A percentile compares a stretch with the other conserved stretches of the same genome.
Evolutionary conservation across 2,113 vertebrate species (phyloP).

Genomic region (Ornithorhynchus anatinus): DNA sequence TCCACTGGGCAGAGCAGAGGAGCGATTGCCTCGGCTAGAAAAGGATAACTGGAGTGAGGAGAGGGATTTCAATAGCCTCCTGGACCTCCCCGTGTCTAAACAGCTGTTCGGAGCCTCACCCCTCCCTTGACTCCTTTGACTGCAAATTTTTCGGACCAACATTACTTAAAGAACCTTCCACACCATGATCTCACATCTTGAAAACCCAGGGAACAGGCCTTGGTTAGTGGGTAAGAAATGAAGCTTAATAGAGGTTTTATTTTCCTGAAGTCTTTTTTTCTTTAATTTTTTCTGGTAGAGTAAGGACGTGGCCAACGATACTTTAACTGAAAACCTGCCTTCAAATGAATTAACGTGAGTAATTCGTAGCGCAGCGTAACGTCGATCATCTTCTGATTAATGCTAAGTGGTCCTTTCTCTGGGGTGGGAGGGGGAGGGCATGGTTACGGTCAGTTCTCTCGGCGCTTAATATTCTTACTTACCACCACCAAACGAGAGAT

Average conservation of each 20-base stretch:
- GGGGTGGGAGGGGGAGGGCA: neutral
- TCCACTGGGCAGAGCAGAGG: too few relatives aligned
- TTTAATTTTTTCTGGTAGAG: constrained; percentile 45
- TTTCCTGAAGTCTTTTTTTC: constrained; percentile 38
- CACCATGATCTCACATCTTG: neutral
- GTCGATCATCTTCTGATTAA: neutral
- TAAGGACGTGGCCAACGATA: constrained; percentile 33
- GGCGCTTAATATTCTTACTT: neutral
- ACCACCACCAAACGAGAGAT: neutral
- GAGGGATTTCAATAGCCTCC: too few relatives aligned
- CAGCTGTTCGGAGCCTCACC: too few relatives aligned
- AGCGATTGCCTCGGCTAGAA: too few relatives aligned
- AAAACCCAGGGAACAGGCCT: neutral
- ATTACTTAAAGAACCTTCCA: neutral
- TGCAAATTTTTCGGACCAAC: neutral
- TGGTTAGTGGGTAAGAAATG: neutral
- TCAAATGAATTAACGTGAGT: constrained; percentile 52
- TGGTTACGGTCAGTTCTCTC: neutral
- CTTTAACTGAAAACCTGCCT: constrained; percentile 24
- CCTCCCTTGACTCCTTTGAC: too few relatives aligned
- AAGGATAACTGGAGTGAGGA: too few relatives aligned
- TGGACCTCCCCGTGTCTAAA: too few relatives aligned
- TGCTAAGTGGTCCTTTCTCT: constrained; percentile 1
- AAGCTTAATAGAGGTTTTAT: neutral
- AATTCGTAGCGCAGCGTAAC: constrained; percentile 4